These are phyloP conservation scores for Chaetogeoica ovagalla DNA, from an alignment of 2,888 invertebrate species.

Conservation along the genomic window DNA sequence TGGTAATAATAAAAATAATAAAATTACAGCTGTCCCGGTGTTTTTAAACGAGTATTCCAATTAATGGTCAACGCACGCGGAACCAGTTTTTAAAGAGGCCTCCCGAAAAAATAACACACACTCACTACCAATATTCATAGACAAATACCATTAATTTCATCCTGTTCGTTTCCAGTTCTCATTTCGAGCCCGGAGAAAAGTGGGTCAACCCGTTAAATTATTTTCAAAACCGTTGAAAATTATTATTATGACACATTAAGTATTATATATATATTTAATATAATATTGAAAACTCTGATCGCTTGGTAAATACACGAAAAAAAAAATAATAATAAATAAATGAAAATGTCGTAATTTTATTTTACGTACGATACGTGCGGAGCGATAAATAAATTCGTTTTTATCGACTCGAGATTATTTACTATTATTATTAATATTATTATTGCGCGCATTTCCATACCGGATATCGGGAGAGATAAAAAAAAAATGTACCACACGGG, in stretches of 20 bases:
- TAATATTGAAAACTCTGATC: conserved; percentile 28
- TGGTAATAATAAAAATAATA: not conserved
- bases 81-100: conserved; percentile 50
- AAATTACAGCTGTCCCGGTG: conserved; percentile 19
- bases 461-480: conserved; percentile 37
- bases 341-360: no score
- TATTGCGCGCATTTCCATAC: conserved; percentile 33
- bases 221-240: conserved; percentile 33
- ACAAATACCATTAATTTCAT: conserved; percentile 52
- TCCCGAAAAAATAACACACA: conserved; percentile 42
- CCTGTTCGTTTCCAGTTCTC: conserved; percentile 49
- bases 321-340: no score
- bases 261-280: not conserved
- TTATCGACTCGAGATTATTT: conserved; percentile 29
- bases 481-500: not conserved
- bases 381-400: conserved; percentile 31
- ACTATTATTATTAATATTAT: not conserved
- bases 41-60: conserved; percentile 51
- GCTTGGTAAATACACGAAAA: not conserved
- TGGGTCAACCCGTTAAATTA: conserved; percentile 20
- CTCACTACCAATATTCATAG: conserved; percentile 40
- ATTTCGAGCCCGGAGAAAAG: conserved; percentile 19
- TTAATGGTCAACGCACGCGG: conserved; percentile 43
- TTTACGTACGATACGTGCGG: not conserved
- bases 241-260: conserved; percentile 5